phyloP scores from a whole-genome alignment of 2,888 invertebrate genomes.

The Drosophila melanosoma region DNA sequence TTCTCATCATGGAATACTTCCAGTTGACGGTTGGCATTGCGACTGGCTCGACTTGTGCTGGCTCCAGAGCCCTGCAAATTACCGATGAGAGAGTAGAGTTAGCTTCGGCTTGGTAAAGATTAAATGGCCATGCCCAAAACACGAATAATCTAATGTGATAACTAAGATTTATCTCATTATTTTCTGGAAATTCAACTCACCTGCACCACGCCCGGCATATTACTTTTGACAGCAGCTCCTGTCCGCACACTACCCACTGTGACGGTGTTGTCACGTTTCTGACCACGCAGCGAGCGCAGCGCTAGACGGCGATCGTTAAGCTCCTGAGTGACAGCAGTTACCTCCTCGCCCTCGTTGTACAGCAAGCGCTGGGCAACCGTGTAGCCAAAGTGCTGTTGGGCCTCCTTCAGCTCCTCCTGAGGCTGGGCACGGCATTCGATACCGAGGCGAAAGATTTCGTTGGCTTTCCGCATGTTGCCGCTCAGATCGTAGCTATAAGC shows the following conservation, averaged over 20 bases:
- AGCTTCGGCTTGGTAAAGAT: not conserved
- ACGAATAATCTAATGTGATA: not conserved
- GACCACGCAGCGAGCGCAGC: slow-evolving; percentile 90
- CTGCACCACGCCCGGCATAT: slow-evolving; percentile 80
- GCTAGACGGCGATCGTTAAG: slow-evolving; percentile 91
- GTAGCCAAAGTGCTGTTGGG: slow-evolving; percentile 88
- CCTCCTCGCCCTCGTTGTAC: slow-evolving; percentile 87
- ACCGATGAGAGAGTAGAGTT: not conserved
- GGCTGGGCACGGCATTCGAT: slow-evolving; percentile 92
- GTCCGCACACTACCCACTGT: slow-evolving; percentile 86
- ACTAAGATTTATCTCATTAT: not conserved
- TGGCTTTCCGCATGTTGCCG: slow-evolving; percentile 93
- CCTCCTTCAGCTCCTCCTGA: slow-evolving; percentile 89
- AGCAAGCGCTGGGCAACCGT: slow-evolving; percentile 82
- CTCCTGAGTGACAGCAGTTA: slow-evolving; percentile 87
- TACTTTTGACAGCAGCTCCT: slow-evolving; percentile 82
- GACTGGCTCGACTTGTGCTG: slow-evolving; percentile 51
- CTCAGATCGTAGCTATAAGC: slow-evolving; percentile 93
- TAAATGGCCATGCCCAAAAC: not conserved
- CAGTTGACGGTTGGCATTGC: slow-evolving; percentile 58
- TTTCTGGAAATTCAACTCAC: slow-evolving; percentile 50
- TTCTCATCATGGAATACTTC: slow-evolving; percentile 82
- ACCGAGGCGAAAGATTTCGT: slow-evolving; percentile 92
- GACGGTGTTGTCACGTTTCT: slow-evolving; percentile 86
- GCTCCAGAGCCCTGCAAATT: slow-evolving; percentile 46